phyloP scores from a whole-genome alignment of 2,113 vertebrate species.

The Heterotis niloticus region DNA sequence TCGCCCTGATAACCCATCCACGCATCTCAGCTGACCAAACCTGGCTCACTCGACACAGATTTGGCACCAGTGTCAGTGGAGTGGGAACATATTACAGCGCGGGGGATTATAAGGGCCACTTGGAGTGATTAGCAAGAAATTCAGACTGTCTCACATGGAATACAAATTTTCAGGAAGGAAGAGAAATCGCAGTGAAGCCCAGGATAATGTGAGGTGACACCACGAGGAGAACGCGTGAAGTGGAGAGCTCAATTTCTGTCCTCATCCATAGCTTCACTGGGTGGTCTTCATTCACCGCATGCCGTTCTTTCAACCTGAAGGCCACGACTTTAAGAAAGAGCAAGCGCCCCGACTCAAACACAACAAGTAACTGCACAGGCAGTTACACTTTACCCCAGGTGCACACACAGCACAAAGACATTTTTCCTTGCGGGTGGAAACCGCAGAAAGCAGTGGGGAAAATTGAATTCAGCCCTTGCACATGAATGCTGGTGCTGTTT shows the following conservation, averaged over 20 bases:
- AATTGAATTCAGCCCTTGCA: background rate
- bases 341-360: background rate
- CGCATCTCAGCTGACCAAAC: background rate
- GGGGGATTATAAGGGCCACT: slow-evolving; percentile 1
- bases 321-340: background rate
- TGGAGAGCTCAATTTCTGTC: background rate
- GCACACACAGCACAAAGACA: background rate
- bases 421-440: background rate
- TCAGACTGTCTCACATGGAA: background rate
- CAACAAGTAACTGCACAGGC: background rate
- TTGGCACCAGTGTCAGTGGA: background rate
- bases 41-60: slow-evolving; percentile 9
- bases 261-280: background rate
- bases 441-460: background rate
- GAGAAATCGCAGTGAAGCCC: slow-evolving; percentile 4
- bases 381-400: background rate
- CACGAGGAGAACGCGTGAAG: background rate
- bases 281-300: background rate
- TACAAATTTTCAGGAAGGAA: slow-evolving; percentile 1
- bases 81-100: background rate
- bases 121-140: slow-evolving; percentile 24
- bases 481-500: background rate
- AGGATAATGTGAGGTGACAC: slow-evolving; percentile 1
- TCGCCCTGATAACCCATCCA: background rate
- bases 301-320: background rate